Conservation (phyloP, 2,113 vertebrate genomes). For the Stigmatopora nigra region DNA sequence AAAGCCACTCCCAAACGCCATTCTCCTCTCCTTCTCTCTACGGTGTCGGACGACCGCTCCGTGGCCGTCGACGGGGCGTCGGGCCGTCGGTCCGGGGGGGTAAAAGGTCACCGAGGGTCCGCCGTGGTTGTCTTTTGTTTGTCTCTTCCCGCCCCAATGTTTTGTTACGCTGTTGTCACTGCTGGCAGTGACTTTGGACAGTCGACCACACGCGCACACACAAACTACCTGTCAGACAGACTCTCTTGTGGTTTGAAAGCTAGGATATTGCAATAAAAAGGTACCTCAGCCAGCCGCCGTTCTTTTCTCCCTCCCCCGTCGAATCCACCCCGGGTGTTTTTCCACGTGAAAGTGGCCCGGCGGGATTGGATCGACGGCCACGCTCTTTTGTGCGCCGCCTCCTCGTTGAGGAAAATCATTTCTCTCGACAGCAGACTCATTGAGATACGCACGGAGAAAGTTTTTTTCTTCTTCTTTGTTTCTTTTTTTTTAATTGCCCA, state of each 20-base stretch:
- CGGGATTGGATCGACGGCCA: too few species aligned
- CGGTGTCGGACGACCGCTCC: too few species aligned
- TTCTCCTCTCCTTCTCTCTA: too few species aligned
- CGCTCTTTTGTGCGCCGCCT: slow-evolving; percentile 29
- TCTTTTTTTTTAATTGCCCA: slow-evolving; percentile 28
- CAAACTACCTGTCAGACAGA: slow-evolving; percentile 18
- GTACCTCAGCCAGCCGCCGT: slow-evolving; percentile 60
- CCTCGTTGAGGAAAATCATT: slow-evolving; percentile 19
- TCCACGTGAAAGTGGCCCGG: too few species aligned
- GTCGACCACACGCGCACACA: slow-evolving; percentile 33
- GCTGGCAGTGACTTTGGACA: slow-evolving; percentile 68
- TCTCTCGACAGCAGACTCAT: slow-evolving; percentile 58
- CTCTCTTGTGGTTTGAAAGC: slow-evolving; percentile 31
- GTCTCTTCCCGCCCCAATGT: slow-evolving; percentile 36
- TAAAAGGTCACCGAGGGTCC: too few species aligned
- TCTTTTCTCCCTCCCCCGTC: slow-evolving; percentile 10
- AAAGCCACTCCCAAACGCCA: too few species aligned
- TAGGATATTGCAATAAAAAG: slow-evolving; percentile 52
- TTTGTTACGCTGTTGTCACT: slow-evolving; percentile 52
- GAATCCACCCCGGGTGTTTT: slow-evolving; percentile 48
- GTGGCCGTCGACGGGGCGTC: too few species aligned
- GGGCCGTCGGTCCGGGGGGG: too few species aligned
- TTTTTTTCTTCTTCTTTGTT: slow-evolving; percentile 56
- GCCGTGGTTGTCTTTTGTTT: too few species aligned
- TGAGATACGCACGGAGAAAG: slow-evolving; percentile 60